Evolutionary conservation across 2,888 invertebrate genomes (phyloP), one percentile per base, ranked within the genome.

Genomic region (Vesta saturnalis): DNA sequence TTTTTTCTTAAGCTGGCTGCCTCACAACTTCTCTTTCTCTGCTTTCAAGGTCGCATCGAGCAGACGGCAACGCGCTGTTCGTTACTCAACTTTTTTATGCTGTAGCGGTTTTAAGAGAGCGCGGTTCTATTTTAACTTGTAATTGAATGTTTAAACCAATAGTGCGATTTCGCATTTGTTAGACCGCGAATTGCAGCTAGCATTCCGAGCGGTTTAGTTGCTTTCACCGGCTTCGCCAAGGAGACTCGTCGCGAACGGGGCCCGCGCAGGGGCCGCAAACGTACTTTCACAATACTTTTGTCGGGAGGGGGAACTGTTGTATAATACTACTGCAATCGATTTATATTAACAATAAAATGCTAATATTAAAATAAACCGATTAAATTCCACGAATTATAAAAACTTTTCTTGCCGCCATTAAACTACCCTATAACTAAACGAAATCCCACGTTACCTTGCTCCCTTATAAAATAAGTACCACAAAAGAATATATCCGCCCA

Each of bases 191-290:
- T 74, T 74, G 75, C 75, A 74, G 74, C 72, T 71, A 77, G 78
- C 79, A 80, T 81, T 80, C 78, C 78, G 77, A 70, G 70, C 73
- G 70, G 72, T 74, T 73, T 74, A 71, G 72, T 82, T 83, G 83
- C 83, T 83, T 83, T 83, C 83, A 83, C 83, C 80, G 82, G 76
- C 77, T 78, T 77, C 77, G 80, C 82, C 83, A 83, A 83, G 83
- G 82, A 81, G 82, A 83, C 81, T 82, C 80, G 81, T 82, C 82
- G 80, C 78, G 73, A 74, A 77, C 79, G 78, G 80, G 83, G 82
- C 83, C 82, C 82, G 81, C 80, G 77, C 79, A 78, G 83, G 83
- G 82, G 81, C 80, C 79, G 76, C 79, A 80, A 80, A 79, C 77
- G 80, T 80, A 83, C 83, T 84, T 84, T 83, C 83, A 83, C 83